Base-by-base conservation (phyloP, 2,797 vertebrate genomes). In the Lacerta bilineata region DNA sequence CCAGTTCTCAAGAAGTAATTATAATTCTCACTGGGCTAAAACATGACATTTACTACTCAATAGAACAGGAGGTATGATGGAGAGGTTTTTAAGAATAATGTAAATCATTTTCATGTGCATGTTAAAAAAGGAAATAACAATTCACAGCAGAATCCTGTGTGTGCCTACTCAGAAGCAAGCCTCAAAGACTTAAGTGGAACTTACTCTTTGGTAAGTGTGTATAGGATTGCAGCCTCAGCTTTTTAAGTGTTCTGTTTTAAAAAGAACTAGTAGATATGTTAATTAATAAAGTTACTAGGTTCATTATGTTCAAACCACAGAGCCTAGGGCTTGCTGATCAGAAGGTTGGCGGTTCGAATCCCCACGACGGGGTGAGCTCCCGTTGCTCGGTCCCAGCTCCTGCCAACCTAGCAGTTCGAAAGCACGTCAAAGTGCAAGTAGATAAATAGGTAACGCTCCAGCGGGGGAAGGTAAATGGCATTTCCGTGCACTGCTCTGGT, bases 1-100 rank as follows among this genome's bases (percentile, higher is more conserved):
- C 5, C 83, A 33, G 27, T 87, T 91, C 71, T 85, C 4, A 87
- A 85, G 88, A 94, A 86, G 2, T 77, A 82, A 71, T 75, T 82
- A 29, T 74, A 84, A 86, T 80, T 91, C 43, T 77, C 1, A 4
- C 25, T 41, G 66, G 0, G 6, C 23, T 85, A 90, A 93, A 91
- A 91, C 78, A 84, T 8, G 20, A 90, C 10, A 8, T 82, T 86
- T 83, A 85, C 59, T 59, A 27, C 33, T 61, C 91, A 77, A 3
- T 23, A 72, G 2, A 91, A 11, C 17, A 68, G 11, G 76, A 4
- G 87, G 68, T 86, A 8, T 89, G 11, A 59, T n/a, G 66, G 80
- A 59, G 23, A 64, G 20, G 43, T 86, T 77, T 77, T 55, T 76
- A 46, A 84, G 91, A 91, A 88, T 39, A 85, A 59, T 20, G 36